Conservation (phyloP, 2,797 vertebrate genomes). For the Sphenopsis melanotis region DNA sequence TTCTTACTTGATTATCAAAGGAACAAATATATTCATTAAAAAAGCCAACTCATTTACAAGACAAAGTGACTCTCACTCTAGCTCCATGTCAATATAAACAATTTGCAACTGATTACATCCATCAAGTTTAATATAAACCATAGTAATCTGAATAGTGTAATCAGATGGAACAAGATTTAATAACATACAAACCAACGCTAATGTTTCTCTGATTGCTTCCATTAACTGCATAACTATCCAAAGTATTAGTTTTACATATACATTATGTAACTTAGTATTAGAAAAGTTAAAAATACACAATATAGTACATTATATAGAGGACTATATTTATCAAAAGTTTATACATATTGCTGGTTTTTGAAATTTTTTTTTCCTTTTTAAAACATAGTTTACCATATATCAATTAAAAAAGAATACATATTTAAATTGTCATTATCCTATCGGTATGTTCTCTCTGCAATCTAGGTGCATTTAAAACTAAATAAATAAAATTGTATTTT, state of each 20-base stretch:
- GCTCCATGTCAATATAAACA: neutral
- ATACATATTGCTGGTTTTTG: neutral
- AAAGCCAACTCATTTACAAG: neutral
- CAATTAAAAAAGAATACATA: neutral
- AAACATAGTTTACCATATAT: neutral
- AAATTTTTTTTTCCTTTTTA: neutral
- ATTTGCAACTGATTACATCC: constrained; percentile 35
- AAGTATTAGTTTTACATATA: constrained; percentile 13
- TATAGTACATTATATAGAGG: neutral
- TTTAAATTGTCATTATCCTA: neutral
- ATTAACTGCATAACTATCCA: constrained; percentile 19
- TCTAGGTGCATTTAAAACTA: neutral
- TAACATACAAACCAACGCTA: constrained; percentile 28
- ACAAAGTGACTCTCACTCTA: neutral
- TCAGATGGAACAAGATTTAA: constrained; percentile 45
- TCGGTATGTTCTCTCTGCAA: neutral
- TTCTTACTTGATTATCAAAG: constrained; percentile 6
- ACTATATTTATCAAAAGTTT: neutral
- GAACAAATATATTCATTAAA: constrained; percentile 2
- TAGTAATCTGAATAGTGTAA: constrained; percentile 24
- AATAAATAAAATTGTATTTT: neutral
- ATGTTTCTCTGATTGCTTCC: constrained; percentile 20
- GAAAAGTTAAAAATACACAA: constrained; percentile 3
- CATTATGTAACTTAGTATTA: neutral
- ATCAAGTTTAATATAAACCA: constrained; percentile 49